phyloP scores from a whole-genome alignment of 2,113 vertebrate genomes.

The Carettochelys insculpta region DNA sequence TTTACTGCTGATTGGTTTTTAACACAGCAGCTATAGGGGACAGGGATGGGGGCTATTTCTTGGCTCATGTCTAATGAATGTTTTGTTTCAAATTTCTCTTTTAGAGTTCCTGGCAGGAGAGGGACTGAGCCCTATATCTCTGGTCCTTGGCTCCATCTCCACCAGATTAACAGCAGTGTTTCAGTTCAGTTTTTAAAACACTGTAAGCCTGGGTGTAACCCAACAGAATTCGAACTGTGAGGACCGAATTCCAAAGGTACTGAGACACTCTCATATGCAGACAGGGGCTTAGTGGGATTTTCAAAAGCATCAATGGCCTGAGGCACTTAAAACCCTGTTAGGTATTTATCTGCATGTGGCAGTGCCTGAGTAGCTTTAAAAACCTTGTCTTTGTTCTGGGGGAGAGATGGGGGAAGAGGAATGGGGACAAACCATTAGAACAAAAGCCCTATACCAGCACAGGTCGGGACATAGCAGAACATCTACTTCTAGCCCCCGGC shows the following conservation, averaged over 20 bases:
- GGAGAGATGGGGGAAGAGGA: no score
- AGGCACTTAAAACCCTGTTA: not conserved
- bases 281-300: not conserved
- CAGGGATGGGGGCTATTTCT: not conserved
- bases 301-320: not conserved
- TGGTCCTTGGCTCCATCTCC: not conserved
- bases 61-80: not conserved
- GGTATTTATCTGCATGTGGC: not conserved
- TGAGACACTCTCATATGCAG: not conserved
- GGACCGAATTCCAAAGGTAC: not conserved
- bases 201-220: not conserved
- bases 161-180: not conserved
- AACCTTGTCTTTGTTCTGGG: not conserved
- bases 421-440: not conserved
- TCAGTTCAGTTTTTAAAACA: not conserved
- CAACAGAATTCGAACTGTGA: not conserved
- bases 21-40: not conserved
- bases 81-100: not conserved
- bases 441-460: not conserved
- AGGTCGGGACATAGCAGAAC: not conserved
- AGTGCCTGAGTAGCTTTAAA: not conserved
- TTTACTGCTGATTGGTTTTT: not conserved
- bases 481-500: no score
- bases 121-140: not conserved
- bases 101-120: not conserved